These are phyloP conservation scores for Acanthococcus lagerstroemiae DNA, from an alignment of 2,888 invertebrate genomes.

Conservation along the genomic window DNA sequence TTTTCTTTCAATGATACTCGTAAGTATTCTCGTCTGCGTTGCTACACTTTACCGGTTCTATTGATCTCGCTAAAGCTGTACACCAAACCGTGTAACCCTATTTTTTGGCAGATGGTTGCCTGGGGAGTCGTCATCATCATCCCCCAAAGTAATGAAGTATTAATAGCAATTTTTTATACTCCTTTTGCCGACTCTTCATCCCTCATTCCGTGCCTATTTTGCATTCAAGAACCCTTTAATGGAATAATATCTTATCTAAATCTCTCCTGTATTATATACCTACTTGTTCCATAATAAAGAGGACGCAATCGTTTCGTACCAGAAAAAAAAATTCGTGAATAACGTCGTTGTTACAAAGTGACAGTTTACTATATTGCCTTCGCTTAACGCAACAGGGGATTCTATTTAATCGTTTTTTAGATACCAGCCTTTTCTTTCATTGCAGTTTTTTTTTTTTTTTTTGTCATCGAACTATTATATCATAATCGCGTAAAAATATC, in stretches of 20 bases:
- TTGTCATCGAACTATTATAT: background rate
- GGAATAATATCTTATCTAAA: slow-evolving; percentile 29
- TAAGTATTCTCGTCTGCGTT: no score
- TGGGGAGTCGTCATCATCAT: no score
- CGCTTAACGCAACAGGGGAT: background rate
- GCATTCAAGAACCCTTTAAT: slow-evolving; percentile 20
- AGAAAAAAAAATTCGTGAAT: no score
- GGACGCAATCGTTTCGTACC: no score
- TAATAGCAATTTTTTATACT: background rate
- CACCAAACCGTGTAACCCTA: no score
- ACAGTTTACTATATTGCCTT: background rate
- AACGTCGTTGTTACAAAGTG: background rate
- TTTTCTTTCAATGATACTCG: no score
- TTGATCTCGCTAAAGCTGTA: no score
- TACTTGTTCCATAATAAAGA: slow-evolving; percentile 14
- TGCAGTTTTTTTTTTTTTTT: background rate
- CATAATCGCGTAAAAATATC: background rate
- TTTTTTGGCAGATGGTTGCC: no score
- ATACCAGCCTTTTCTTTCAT: background rate
- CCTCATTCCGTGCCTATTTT: background rate
- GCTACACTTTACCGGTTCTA: no score
- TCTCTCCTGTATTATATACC: slow-evolving; percentile 19
- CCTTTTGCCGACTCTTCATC: background rate
- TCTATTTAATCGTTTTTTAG: background rate
- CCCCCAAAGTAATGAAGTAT: background rate